Base-by-base conservation (phyloP, 2,888 invertebrate genomes). In the Apoda limacodes region DNA sequence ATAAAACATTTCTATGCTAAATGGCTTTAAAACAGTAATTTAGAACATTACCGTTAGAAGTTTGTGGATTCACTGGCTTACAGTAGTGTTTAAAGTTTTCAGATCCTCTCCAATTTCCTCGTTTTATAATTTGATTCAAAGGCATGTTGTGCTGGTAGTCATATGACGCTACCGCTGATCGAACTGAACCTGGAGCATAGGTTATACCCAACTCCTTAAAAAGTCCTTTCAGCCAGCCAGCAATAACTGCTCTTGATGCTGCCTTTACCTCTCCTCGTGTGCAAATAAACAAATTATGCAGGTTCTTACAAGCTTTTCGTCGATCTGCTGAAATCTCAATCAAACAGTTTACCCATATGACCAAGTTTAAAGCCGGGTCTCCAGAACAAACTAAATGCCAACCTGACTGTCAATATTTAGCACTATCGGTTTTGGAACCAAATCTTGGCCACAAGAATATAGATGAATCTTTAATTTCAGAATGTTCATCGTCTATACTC, bases 391-490 rank as follows among this genome's bases (percentile, higher is more conserved):
- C 10, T 9, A 37, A 7, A 9, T 20, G 14, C 39, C 39, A 47
- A 2, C 43, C 46, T 2, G 44, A 41, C 22, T 47, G 48, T 5
- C 35, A 19, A 24, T 39, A 28, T 2, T n/a, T 27, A 5, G 21
- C 2, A 9, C 14, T 20, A 22, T 48, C 43, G 1, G 46, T 47
- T 35, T 47, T 47, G 1, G 45, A 45, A 1, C 48, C 46, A 24
- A 43, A 46, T 1, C 3, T 20, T 3, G 44, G 46, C 40, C 44
- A 43, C 2, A 47, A 34, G 2, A 25, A 34, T 2, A 50, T 24
- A 4, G 4, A 4, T 6, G 34, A 7, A 1, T 28, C 30, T 3
- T 6, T 22, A 11, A 22, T 22, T 10, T 22, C 11, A 22, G 10
- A 22, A 22, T 11, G 22, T 10, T 22, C 22, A 4, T 9, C 10